Evolutionary conservation across 2,888 invertebrate species (phyloP).

Genomic region (Orthosia gracilis): DNA sequence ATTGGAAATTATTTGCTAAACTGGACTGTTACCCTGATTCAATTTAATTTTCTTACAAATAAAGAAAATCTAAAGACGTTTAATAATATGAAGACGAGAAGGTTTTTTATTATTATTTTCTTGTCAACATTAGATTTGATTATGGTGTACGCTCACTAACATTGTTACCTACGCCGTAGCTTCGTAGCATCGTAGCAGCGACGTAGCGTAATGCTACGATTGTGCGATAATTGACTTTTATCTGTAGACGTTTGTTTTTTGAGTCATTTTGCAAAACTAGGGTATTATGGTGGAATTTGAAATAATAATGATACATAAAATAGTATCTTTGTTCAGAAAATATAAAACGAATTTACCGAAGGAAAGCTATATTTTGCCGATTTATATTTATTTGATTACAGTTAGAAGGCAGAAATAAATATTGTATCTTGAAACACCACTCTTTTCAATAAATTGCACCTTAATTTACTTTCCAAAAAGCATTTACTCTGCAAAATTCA

Average conservation of each 20-base stretch:
- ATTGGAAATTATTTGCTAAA: too few species aligned
- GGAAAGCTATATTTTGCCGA: not conserved
- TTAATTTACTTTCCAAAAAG: conserved; percentile 38
- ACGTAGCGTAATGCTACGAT: conserved; percentile 48
- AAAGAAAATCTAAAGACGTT: not conserved
- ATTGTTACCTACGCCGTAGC: not conserved
- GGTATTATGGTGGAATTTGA: not conserved
- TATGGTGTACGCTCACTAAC: conserved; percentile 20
- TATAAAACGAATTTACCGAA: not conserved
- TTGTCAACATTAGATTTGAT: conserved; percentile 23
- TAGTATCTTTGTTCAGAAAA: not conserved
- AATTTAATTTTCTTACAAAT: not conserved
- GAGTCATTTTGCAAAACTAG: conserved; percentile 21
- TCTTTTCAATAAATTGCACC: conserved; percentile 33
- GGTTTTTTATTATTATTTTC: not conserved
- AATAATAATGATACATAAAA: not conserved
- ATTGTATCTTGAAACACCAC: not conserved
- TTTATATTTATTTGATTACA: too few species aligned
- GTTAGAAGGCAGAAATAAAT: not conserved
- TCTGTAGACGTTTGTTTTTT: conserved; percentile 46
- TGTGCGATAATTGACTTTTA: conserved; percentile 68
- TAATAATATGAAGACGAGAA: not conserved
- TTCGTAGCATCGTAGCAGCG: not conserved
- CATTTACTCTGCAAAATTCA: conserved; percentile 52
- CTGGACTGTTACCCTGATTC: too few species aligned